phyloP scores from a whole-genome alignment of 2,888 invertebrate genomes.

The Tetrapedia diversipes region DNA sequence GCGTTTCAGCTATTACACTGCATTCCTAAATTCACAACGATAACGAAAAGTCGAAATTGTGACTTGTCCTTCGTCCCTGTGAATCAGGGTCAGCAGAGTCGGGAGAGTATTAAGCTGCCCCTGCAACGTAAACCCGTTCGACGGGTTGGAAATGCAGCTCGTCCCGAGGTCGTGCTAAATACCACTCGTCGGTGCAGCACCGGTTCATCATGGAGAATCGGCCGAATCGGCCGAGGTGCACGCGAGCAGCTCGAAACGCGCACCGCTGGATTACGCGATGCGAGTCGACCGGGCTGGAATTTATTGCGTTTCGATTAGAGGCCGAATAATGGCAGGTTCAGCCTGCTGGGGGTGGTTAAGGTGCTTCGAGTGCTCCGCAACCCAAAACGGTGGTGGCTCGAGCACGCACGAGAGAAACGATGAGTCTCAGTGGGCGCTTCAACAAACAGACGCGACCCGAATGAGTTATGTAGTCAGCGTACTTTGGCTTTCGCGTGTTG shows the following conservation, averaged over 20 bases:
- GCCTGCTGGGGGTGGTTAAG: neutral
- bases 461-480: constrained; percentile 13
- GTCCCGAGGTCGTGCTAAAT: constrained; percentile 18
- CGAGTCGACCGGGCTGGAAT: constrained; percentile 14
- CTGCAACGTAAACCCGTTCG: constrained; percentile 10
- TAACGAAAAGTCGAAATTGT: no score
- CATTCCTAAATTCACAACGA: no score
- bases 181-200: constrained; percentile 6
- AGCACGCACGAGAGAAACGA: constrained; percentile 5
- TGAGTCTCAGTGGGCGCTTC: constrained; percentile 12
- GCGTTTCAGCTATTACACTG: no score
- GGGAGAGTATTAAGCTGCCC: constrained; percentile 33
- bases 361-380: constrained; percentile 14
- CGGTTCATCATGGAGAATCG: constrained; percentile 5
- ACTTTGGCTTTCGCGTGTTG: neutral
- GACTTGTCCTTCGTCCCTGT: constrained; percentile 45
- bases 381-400: neutral
- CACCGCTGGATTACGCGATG: neutral
- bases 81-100: constrained; percentile 56
- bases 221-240: neutral
- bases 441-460: neutral
- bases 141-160: constrained; percentile 14
- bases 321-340: constrained; percentile 16
- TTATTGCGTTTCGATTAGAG: constrained; percentile 31
- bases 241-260: neutral